These are phyloP conservation scores for Aphaenogaster floridana DNA, from an alignment of 1,140 invertebrate genomes.

Conservation along the genomic window DNA sequence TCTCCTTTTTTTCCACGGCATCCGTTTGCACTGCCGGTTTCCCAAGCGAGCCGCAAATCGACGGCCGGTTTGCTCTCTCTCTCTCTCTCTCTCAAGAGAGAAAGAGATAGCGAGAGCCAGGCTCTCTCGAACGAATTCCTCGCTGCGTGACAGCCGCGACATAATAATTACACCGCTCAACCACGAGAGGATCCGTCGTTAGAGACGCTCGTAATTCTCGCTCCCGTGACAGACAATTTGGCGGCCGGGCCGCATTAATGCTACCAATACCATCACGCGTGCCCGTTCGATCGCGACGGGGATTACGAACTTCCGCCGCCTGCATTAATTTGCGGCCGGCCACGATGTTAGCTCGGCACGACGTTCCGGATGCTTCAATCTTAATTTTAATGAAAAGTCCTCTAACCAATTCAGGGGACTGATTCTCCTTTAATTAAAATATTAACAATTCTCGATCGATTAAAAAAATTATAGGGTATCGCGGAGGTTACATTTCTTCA, in stretches of 20 bases:
- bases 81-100: background rate
- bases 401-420: background rate
- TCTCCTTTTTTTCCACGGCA: background rate
- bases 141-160: slow-evolving; percentile 46
- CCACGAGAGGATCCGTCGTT: slow-evolving; percentile 41
- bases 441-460: background rate
- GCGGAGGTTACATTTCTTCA: background rate
- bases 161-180: slow-evolving; percentile 53
- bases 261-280: slow-evolving; percentile 26
- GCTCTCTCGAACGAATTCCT: slow-evolving; percentile 39
- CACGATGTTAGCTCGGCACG: background rate
- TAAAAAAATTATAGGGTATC: background rate
- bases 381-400: slow-evolving; percentile 14
- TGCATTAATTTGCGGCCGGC: slow-evolving; percentile 13
- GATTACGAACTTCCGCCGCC: slow-evolving; percentile 43
- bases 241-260: slow-evolving; percentile 30
- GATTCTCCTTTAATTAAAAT: slow-evolving; percentile 4
- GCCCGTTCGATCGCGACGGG: background rate
- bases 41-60: background rate
- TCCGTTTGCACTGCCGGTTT: slow-evolving; percentile 11
- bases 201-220: slow-evolving; percentile 33
- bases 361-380: slow-evolving; percentile 1
- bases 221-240: slow-evolving; percentile 37
- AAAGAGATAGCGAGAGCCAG: background rate
- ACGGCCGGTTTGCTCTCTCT: background rate